Evolutionary conservation across 1,140 invertebrate genomes (phyloP), one percentile per base, ranked within the genome.

Genomic region (Macrocentrus cingulum): DNA sequence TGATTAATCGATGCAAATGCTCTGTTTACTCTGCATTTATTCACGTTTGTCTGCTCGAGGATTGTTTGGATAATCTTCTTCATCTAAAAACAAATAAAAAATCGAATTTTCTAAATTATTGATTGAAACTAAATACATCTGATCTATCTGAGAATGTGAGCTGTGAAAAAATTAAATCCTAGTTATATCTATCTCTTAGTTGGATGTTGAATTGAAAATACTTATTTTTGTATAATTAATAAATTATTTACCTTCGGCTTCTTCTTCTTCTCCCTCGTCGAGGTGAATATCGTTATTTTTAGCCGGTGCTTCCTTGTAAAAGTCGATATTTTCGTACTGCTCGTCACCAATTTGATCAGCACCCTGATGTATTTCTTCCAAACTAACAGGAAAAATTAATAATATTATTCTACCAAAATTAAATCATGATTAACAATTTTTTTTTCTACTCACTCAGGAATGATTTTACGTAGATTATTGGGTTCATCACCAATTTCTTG

Each of bases 401-500:
- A n/a, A n/a, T n/a, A n/a, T n/a, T n/a, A n/a, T n/a, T n/a, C n/a
- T n/a, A n/a, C n/a, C n/a, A 23, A 16, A 55, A 29, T 25, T 44
- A 36, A 54, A 32, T 16, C 25, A 44, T 29, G 9, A 59, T 41
- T 41, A 16, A 39, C 3, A 15, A 56, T 55, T 56, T 53, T 20
- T 53, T 46, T 49, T 25, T 39, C 22, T 5, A 39, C 60, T 60
- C 23, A 71, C 69, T 66, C 69, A 53, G 60, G 46, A 9, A 29
- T 29, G 11, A 74, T 49, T 59, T 71, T 71, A 42, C 67, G 71
- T 4, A 71, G 56, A 15, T 74, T 64, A 68, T 76, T 75, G 1
- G 66, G 66, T 46, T 77, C 76, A 5, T 80, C 77, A 1, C 78
- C 78, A 45, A 80, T 63, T 58, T 80, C 78, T 18, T 80, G 78